Conservation (phyloP, 2,113 vertebrate species). For the Scatophagus argus region DNA sequence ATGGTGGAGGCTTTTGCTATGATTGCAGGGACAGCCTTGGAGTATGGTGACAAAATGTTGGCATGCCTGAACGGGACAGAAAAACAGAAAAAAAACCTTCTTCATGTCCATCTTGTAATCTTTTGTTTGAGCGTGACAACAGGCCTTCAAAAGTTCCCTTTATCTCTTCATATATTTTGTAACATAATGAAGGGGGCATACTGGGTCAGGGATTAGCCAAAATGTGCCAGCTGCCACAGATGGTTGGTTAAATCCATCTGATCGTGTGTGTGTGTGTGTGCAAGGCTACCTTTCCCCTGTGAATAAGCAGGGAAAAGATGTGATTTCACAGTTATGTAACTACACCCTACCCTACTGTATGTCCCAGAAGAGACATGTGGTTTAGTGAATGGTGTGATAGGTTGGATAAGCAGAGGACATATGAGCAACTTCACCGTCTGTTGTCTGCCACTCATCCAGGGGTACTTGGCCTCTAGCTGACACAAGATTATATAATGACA, state of each 20-base stretch:
- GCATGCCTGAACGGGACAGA: slow-evolving; percentile 83
- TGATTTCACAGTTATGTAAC: slow-evolving; percentile 46
- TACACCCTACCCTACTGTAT: not conserved
- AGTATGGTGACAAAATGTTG: slow-evolving; percentile 88
- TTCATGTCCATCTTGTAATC: not conserved
- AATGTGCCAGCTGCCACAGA: slow-evolving; percentile 57
- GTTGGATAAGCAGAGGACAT: slow-evolving; percentile 22
- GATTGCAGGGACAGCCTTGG: slow-evolving; percentile 91
- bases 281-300: not conserved
- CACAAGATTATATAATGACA: slow-evolving; percentile 30
- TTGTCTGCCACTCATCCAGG: slow-evolving; percentile 19
- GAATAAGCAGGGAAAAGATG: slow-evolving; percentile 26
- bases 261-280: not conserved
- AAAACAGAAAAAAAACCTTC: not conserved
- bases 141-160: slow-evolving; percentile 19
- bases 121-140: not conserved
- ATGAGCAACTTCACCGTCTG: slow-evolving; percentile 38
- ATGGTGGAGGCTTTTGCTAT: slow-evolving; percentile 96
- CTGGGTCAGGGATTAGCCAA: slow-evolving; percentile 50
- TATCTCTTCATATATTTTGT: slow-evolving; percentile 18
- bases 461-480: not conserved
- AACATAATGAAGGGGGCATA: slow-evolving; percentile 14
- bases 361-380: slow-evolving; percentile 18
- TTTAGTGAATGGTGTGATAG: slow-evolving; percentile 35
- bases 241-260: slow-evolving; percentile 42